Evolutionary conservation across 2,888 invertebrate species (phyloP).

Genomic region (Deilephila porcellus): DNA sequence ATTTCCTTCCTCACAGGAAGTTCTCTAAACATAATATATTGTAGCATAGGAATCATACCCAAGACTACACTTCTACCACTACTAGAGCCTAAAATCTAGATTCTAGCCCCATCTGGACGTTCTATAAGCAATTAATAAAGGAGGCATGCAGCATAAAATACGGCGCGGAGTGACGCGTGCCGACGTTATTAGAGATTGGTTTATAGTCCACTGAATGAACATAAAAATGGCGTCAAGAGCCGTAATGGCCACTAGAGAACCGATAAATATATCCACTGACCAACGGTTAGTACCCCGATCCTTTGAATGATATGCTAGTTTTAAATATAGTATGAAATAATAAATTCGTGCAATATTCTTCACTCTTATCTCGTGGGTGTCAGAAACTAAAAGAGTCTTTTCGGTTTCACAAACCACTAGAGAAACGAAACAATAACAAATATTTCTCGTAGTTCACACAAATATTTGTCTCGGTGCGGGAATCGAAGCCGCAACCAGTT

Average conservation of each 20-base stretch:
- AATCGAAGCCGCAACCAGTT: too few relatives aligned
- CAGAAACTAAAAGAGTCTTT: too few relatives aligned
- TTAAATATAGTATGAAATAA: neutral
- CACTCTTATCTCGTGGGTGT: too few relatives aligned
- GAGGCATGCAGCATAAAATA: constrained; percentile 27
- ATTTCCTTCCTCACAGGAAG: too few relatives aligned
- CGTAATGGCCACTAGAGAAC: constrained; percentile 60
- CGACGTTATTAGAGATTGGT: constrained; percentile 31
- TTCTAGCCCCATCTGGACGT: neutral
- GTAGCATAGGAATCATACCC: neutral
- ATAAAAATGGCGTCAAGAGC: constrained; percentile 59
- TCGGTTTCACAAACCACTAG: too few relatives aligned
- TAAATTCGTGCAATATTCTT: too few relatives aligned
- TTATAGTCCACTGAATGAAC: constrained; percentile 49
- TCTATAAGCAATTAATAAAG: constrained; percentile 25
- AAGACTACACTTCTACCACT: neutral
- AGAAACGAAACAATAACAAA: too few relatives aligned
- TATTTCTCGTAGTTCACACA: too few relatives aligned
- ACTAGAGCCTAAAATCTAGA: too few relatives aligned
- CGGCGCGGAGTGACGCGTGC: constrained; percentile 47
- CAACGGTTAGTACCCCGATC: constrained; percentile 31
- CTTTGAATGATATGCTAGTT: constrained; percentile 41
- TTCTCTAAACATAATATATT: too few relatives aligned
- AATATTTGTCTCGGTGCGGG: too few relatives aligned
- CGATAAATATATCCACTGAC: constrained; percentile 67